Conservation (phyloP, 2,797 vertebrate species). For the Huso huso region DNA sequence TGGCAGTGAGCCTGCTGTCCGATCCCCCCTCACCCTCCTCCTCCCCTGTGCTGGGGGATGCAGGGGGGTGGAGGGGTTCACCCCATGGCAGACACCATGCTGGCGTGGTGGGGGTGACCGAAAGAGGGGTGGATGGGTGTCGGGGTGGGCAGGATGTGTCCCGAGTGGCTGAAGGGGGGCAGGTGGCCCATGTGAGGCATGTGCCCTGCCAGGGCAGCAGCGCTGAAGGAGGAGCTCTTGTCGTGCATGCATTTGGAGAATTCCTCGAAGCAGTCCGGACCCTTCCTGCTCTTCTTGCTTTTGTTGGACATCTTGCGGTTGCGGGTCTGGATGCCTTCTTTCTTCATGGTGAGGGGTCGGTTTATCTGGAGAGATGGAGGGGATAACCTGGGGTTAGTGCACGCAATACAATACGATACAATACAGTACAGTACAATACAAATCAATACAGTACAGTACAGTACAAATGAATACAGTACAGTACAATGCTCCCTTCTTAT, state of each 20-base stretch:
- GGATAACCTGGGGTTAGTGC: conserved; percentile 5
- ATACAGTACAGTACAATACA: neutral
- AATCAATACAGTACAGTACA: too few relatives aligned
- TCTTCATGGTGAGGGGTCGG: conserved; percentile 98
- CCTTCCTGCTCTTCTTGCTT: conserved; percentile 93
- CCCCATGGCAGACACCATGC: conserved; percentile 93
- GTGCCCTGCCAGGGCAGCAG: conserved; percentile 81
- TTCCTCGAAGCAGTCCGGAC: conserved; percentile 85
- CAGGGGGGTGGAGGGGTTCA: conserved; percentile 56
- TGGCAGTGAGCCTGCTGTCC: too few relatives aligned
- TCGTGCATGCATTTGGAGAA: conserved; percentile 96
- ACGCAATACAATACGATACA: conserved; percentile 19
- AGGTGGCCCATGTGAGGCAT: conserved; percentile 95
- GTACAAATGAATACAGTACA: too few relatives aligned
- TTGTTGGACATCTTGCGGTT: conserved; percentile 99
- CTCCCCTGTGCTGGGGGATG: neutral
- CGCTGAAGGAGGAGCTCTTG: conserved; percentile 80
- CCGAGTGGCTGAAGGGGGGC: conserved; percentile 88
- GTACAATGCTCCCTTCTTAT: too few relatives aligned
- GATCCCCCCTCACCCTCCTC: too few relatives aligned
- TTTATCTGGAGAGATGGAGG: conserved; percentile 70
- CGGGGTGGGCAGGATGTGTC: conserved; percentile 96
- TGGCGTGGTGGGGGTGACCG: conserved; percentile 85
- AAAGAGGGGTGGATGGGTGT: conserved; percentile 96
- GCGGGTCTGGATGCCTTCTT: conserved; percentile 97